phyloP scores from a whole-genome alignment of 2,888 invertebrate species.

The Mimumesa dahlbomi region DNA sequence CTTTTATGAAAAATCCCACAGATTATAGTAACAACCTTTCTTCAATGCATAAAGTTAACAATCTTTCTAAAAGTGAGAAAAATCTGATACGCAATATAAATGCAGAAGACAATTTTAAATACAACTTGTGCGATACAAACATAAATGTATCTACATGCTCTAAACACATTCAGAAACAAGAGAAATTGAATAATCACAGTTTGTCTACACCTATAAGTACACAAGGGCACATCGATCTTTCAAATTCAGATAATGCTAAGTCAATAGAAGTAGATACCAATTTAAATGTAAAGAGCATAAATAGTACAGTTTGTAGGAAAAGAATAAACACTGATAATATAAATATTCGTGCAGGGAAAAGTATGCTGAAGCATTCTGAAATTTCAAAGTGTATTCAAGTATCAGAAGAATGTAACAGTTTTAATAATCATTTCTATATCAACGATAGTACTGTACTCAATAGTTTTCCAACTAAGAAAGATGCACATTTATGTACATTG shows the following conservation, averaged over 20 bases:
- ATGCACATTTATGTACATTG: background rate
- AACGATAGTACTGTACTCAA: background rate
- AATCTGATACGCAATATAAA: constrained; percentile 4
- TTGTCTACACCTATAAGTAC: background rate
- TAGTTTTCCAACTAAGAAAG: background rate
- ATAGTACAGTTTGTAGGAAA: too few relatives aligned
- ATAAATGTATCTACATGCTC: background rate
- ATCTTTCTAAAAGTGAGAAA: background rate
- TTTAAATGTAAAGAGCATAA: too few relatives aligned
- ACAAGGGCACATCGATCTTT: too few relatives aligned
- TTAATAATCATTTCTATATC: background rate
- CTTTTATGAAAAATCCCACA: background rate
- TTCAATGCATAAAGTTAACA: constrained; percentile 9
- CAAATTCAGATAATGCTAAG: too few relatives aligned
- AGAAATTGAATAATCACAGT: background rate
- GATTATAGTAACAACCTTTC: too few relatives aligned
- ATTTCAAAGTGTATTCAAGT: background rate
- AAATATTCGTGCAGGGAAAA: background rate
- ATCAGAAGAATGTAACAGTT: constrained; percentile 4
- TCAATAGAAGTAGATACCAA: too few relatives aligned
- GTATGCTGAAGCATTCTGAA: background rate
- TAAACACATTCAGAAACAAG: background rate
- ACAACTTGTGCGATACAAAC: background rate
- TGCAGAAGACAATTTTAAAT: constrained; percentile 15
- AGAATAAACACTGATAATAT: background rate